Evolutionary conservation across 2,113 vertebrate genomes (phyloP), one percentile per base, ranked within the genome.

Genomic region (Actenoides lindsayi): DNA sequence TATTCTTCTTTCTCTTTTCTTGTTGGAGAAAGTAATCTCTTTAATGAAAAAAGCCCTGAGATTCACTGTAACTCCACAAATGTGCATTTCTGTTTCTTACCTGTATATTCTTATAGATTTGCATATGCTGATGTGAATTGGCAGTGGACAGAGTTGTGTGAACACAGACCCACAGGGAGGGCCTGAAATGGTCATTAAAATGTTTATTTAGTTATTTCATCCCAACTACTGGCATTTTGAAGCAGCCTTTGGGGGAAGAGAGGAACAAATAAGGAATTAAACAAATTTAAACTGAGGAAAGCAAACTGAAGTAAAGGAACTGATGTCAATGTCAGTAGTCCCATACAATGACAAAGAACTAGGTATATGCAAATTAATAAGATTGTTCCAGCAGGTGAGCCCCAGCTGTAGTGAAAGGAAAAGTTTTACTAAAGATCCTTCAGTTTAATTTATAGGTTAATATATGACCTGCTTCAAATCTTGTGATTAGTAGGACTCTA

Each of bases 71-170:
- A 30, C 3, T 67, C 25, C 24, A 33, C 13, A 69, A 31, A 69
- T 4, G 2, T 68, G 9, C 3, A 17, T 73, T 89, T 87, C 30
- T 48, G 1, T 20, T 53, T 75, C 41, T 71, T 69, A 5, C 2
- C 20, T 57, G 10, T 41, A n/a, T 27, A 13, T 54, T 70, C 4
- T 46, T 77, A 9, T 17, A 35, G 16, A 42, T 48, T 88, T 65
- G 2, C 24, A 10, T n/a, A 30, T 10, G 5, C 3, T n/a, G 68
- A 3, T 3, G 3, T 7, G 7, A 76, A 6, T 0, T 6, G 11
- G 25, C 17, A 48, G 18, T 35, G 9, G 17, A 30, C 35, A 31
- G 13, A 31, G 5, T 3, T 39, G 10, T 11, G 3, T 35, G 31
- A 84, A 25, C 5, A 9, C 3, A 50, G 8, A 4, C 18, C 8